These are phyloP conservation scores for Monomorium pharaonis DNA, from an alignment of 1,140 invertebrate species.

Conservation along the genomic window DNA sequence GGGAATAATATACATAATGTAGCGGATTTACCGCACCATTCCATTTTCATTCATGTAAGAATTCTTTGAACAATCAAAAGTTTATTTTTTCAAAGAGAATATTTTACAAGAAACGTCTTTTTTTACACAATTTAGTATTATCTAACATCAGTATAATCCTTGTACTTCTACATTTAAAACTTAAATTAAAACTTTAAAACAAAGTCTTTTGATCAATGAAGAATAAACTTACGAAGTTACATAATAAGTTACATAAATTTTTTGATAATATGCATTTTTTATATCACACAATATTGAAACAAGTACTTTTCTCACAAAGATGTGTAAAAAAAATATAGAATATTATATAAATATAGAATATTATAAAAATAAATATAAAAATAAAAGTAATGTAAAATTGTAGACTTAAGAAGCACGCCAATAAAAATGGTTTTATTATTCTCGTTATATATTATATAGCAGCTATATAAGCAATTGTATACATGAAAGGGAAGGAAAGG, in stretches of 20 bases:
- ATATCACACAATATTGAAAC: neutral
- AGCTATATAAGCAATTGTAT: neutral
- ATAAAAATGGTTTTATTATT: neutral
- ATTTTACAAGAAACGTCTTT: neutral
- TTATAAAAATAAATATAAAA: neutral
- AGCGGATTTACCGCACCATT: neutral
- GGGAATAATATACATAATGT: constrained; percentile 4
- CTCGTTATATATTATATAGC: neutral
- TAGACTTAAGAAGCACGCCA: neutral
- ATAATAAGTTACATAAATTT: neutral
- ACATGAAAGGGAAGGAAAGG: neutral
- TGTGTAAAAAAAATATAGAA: too few species aligned
- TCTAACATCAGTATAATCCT: neutral
- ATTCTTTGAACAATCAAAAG: constrained; percentile 6
- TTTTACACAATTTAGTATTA: neutral
- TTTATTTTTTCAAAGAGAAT: neutral
- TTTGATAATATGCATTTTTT: neutral
- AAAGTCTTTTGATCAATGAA: neutral
- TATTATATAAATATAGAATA: neutral
- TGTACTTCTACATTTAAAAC: neutral
- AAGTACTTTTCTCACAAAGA: neutral
- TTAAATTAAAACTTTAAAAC: neutral
- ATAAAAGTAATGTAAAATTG: neutral
- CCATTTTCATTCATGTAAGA: constrained; percentile 1
- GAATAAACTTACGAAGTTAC: neutral